phyloP scores from a whole-genome alignment of 2,113 vertebrate species.

The Anarhynchus alexandrinus region DNA sequence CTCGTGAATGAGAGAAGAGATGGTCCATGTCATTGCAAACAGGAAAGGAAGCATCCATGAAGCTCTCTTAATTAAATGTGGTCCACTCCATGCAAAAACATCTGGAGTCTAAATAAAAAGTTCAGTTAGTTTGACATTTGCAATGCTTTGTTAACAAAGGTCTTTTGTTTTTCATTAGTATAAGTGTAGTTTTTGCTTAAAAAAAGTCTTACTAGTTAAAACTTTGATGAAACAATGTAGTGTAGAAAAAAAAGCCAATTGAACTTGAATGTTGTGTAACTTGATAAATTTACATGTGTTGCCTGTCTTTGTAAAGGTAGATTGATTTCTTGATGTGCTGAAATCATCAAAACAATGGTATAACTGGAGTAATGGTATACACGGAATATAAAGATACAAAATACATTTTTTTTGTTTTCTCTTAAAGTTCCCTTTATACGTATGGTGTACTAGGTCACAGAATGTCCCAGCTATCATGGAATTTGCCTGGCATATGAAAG shows the following conservation, averaged over 20 bases:
- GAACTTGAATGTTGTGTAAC: neutral
- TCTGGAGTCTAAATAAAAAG: constrained; percentile 16
- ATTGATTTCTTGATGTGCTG: neutral
- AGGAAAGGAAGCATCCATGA: neutral
- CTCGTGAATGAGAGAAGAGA: neutral
- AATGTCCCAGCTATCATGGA: neutral
- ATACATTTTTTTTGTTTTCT: neutral
- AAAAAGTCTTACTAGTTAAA: neutral
- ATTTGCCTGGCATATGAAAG: neutral
- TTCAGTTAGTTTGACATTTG: constrained; percentile 9
- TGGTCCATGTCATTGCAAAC: neutral
- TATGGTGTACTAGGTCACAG: neutral
- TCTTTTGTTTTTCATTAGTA: constrained; percentile 35
- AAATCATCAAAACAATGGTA: neutral
- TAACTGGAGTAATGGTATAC: neutral
- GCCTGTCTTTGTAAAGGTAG: neutral
- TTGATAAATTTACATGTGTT: neutral
- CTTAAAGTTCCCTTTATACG: neutral
- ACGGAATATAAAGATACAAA: neutral
- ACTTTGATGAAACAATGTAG: neutral
- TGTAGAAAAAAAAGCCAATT: neutral
- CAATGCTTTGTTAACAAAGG: constrained; percentile 25
- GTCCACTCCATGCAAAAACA: neutral
- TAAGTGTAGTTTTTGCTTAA: constrained; percentile 10
- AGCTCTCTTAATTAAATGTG: neutral